A percentile compares a stretch with the other conserved stretches of the same genome.
Conservation (phyloP, 2,888 invertebrate genomes). For the Lasioglossum lativentre region DNA sequence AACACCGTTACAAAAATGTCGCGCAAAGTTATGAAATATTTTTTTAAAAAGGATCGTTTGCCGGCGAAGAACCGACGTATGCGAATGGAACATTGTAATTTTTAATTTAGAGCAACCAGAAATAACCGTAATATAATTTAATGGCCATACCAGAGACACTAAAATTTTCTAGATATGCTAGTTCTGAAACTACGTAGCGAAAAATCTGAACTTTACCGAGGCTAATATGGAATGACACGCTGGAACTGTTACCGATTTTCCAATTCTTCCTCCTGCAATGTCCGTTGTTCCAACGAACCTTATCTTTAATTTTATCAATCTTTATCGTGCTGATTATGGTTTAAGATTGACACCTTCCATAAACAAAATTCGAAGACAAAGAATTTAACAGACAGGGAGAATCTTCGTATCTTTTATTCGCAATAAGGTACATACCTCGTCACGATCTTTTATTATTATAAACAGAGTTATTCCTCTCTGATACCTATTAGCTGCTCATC, state of each 20-base stretch:
- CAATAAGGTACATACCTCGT: background rate
- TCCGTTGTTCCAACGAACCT: background rate
- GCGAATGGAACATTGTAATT: constrained; percentile 45
- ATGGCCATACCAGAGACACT: background rate
- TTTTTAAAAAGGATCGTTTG: constrained; percentile 10
- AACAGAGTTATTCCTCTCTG: too few relatives aligned
- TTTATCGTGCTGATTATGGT: background rate
- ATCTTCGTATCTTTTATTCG: background rate
- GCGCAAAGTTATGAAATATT: constrained; percentile 8
- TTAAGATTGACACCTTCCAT: background rate
- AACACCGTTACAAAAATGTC: background rate
- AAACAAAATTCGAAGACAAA: background rate
- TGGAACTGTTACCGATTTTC: background rate
- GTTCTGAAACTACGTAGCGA: background rate
- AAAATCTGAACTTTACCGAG: background rate
- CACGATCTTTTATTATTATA: background rate
- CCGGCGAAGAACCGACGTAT: constrained; percentile 3
- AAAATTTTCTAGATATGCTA: constrained; percentile 38
- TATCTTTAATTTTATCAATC: constrained; percentile 28
- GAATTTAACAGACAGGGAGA: background rate
- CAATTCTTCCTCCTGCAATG: background rate
- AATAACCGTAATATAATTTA: background rate
- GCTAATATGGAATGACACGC: background rate
- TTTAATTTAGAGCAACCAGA: background rate
- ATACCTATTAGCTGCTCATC: too few relatives aligned